Evolutionary conservation across 2,113 vertebrate species (phyloP), one percentile per base, ranked within the genome.

Genomic region (Corythornis cristatus): DNA sequence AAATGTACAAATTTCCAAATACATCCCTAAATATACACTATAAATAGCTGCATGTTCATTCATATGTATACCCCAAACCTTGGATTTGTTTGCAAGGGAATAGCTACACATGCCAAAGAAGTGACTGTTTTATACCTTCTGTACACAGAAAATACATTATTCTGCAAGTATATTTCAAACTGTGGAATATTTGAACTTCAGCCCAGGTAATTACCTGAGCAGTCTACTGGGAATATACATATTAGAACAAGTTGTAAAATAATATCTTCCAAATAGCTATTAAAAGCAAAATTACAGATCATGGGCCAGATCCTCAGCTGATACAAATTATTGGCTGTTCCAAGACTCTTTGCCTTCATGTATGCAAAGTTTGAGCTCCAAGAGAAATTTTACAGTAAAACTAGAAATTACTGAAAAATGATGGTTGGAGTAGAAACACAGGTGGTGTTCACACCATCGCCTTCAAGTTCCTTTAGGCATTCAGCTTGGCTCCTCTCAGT

Each of bases 241-340:
- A 94, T 71, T 96, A 95, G 71, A 96, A 91, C 78, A 93, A 91
- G 85, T 64, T 93, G 82, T 96, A 96, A 93, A 96, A 95, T 86
- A 95, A 91, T 91, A 78, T 93, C 87, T 91, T 96, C 94, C 82
- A 96, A 96, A 94, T 71, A 83, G 56, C 82, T 94, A 89, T 93
- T 95, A 95, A 94, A 94, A 95, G 71, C 64, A 92, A 95, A 96
- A 89, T 88, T 91, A 83, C 78, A 95, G 89, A 86, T 88, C 85
- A 51, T 78, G 84, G 91, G 68, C 91, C 87, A 96, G 91, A 95
- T 95, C 74, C 72, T 96, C 96, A 93, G 75, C 89, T 88, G 82
- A 70, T 96, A 93, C 93, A 96, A 93, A 95, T 91, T 93, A 94
- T 67, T 96, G 72, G 56, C 82, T 95, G 75, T 91, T 94, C 83